Base-by-base conservation (phyloP, 2,797 vertebrate genomes). In the Cirrhinus molitorella region DNA sequence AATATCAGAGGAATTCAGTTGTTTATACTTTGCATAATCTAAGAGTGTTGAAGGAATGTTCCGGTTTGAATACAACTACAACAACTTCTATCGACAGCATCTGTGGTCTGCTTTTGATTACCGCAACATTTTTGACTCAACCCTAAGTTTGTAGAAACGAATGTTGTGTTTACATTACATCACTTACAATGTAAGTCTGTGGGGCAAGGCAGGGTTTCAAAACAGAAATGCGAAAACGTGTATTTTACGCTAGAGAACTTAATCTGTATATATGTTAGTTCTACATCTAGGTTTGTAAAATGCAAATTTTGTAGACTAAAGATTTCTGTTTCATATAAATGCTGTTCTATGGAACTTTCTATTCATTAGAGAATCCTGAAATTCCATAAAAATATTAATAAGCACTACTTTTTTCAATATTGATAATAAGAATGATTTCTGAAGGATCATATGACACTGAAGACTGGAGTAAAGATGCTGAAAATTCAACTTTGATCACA, bases 1-100 rank as follows among this genome's bases (percentile, higher is more conserved):
- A 45, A 71, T 70, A 80, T 75, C 57, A 16, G 16, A 66, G 47
- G 47, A 55, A 28, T 53, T 67, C 34, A 45, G 63, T 75, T 76
- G 49, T 57, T 75, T 67, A 31, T 21, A 28, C 13, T 34, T 67
- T 83, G 23, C 59, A 23, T 55, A 68, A 76, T 57, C 72, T 55
- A n/a, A 53, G 31, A 2, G 47, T 16, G n/a, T 67, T 19, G 37
- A 74, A 55, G 71, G 59, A 82, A 66, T 73, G 70, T 53, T 40
- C 21, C 0, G 21, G 28, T 23, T 74, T 73, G 53, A 72, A 34
- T 23, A 81, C 55, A 65, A n/a, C 25, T 51, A 49, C 68, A 71
- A 25, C 25, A 73, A 51, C 43, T 34, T 66, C 8, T 37, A 16
- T 79, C 31, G 12, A 49, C 43, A 31, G 43, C 75, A 34, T 65